Evolutionary conservation across 1,140 invertebrate species (phyloP).

Genomic region (Drosophila subobscura): DNA sequence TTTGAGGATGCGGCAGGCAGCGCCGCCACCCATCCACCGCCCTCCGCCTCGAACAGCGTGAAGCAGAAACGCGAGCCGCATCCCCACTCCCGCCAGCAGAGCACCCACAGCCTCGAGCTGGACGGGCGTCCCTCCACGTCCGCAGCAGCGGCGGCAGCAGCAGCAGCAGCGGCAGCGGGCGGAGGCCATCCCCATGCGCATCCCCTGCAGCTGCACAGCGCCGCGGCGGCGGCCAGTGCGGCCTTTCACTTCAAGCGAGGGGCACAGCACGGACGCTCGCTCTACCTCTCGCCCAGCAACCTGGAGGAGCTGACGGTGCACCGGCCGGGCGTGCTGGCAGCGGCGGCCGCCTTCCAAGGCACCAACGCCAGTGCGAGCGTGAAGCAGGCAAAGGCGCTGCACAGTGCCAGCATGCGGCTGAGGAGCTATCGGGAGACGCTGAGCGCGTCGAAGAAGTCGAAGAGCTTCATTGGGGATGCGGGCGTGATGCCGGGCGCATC

Average conservation of each 20-base stretch:
- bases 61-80: conserved; percentile 72
- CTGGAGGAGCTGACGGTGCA: conserved; percentile 78
- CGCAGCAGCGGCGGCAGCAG: conserved; percentile 54
- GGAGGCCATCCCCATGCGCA: conserved; percentile 60
- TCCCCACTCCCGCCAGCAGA: conserved; percentile 74
- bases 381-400: conserved; percentile 81
- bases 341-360: conserved; percentile 75
- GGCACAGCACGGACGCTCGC: conserved; percentile 72
- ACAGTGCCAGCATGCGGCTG: conserved; percentile 79
- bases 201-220: conserved; percentile 69
- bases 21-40: conserved; percentile 72
- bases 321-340: conserved; percentile 69
- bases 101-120: conserved; percentile 80
- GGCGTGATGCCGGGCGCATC: conserved; percentile 33
- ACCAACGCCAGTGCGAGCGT: conserved; percentile 80
- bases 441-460: conserved; percentile 83
- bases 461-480: conserved; percentile 80
- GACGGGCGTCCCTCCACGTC: conserved; percentile 75
- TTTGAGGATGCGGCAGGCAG: conserved; percentile 75
- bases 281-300: conserved; percentile 80
- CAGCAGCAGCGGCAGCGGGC: conserved; percentile 46
- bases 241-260: conserved; percentile 82
- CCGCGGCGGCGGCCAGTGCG: conserved; percentile 74
- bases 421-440: conserved; percentile 78
- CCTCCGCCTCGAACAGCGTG: conserved; percentile 69